A percentile compares a stretch with the other conserved stretches of the same genome.
Conservation (phyloP, 2,797 vertebrate genomes). For the Phalanger gymnotis region DNA sequence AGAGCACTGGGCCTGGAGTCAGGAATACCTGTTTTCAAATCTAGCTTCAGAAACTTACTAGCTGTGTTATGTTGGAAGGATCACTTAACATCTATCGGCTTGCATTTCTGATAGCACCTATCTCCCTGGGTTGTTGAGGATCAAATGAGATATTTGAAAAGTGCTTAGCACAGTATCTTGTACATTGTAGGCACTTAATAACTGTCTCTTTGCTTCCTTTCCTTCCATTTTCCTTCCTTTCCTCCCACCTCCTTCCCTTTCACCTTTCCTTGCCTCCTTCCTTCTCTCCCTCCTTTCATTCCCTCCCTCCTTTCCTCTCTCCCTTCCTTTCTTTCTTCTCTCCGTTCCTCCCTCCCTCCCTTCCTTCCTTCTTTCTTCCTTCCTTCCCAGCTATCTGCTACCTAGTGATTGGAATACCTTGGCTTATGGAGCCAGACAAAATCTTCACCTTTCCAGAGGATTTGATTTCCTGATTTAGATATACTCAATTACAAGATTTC, state of each 20-base stretch:
- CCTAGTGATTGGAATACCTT: not conserved
- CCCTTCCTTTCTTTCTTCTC: not conserved
- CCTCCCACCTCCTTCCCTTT: not conserved
- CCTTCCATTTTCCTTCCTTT: not conserved
- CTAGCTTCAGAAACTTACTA: not conserved
- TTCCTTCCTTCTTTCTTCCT: not conserved
- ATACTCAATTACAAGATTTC: not conserved
- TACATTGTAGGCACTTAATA: not conserved
- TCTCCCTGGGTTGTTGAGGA: not conserved
- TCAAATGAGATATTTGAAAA: not conserved
- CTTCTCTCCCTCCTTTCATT: not conserved
- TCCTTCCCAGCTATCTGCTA: not conserved
- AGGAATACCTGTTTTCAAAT: not conserved
- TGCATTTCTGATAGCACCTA: not conserved
- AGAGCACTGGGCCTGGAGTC: not conserved
- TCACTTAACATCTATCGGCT: not conserved
- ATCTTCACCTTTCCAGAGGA: not conserved
- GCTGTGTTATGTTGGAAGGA: not conserved
- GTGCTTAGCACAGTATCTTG: not conserved
- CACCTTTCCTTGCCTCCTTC: not conserved
- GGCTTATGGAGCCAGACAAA: not conserved
- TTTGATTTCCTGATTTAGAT: not conserved
- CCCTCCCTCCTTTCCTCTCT: accelerated
- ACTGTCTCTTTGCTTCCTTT: not conserved
- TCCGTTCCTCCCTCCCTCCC: too few relatives aligned